Evolutionary conservation across 2,888 invertebrate species (phyloP).

Genomic region (Nomada goodeniana): DNA sequence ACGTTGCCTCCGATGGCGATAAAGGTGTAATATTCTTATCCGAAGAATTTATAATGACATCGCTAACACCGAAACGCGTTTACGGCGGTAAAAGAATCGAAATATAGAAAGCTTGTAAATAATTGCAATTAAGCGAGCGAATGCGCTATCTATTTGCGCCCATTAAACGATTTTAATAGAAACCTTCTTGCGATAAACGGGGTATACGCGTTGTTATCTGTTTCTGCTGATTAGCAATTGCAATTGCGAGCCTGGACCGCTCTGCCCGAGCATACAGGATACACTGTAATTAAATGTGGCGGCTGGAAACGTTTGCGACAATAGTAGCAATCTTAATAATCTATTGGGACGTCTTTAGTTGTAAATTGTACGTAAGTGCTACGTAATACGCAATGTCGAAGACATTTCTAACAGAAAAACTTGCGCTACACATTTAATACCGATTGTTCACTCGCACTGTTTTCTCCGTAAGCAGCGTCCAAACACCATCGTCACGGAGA

Average conservation of each 20-base stretch:
- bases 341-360: not conserved
- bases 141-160: too few relatives aligned
- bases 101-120: constrained; percentile 17
- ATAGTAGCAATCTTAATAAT: not conserved
- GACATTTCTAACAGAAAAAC: too few relatives aligned
- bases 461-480: too few relatives aligned
- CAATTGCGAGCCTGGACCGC: not conserved
- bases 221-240: constrained; percentile 2
- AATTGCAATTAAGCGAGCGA: too few relatives aligned
- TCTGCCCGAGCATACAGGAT: not conserved
- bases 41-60: not conserved
- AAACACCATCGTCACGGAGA: not conserved
- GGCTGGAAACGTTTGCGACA: not conserved
- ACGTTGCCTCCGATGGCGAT: not conserved
- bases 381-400: too few relatives aligned
- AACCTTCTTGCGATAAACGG: constrained; percentile 3
- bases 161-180: not conserved
- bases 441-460: too few relatives aligned
- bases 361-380: not conserved
- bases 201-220: not conserved
- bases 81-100: not conserved
- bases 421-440: too few relatives aligned
- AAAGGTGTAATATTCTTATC: not conserved
- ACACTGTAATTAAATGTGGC: not conserved
- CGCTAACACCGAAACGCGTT: not conserved